phyloP scores from a whole-genome alignment of 2,113 vertebrate species.

The Phyllostomus hastatus region DNA sequence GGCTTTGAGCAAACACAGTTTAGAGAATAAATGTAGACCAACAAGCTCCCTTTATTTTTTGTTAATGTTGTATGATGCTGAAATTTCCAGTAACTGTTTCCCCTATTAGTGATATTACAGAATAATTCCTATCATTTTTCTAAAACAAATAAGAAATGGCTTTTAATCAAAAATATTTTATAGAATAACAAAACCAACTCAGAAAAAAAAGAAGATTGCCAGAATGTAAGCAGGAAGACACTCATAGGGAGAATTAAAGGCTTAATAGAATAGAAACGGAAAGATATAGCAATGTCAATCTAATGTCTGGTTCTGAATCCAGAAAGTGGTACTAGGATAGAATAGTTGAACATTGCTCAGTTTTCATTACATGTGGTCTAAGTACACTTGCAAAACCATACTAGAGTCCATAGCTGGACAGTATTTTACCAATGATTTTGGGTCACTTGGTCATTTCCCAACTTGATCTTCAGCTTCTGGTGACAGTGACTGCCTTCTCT shows the following conservation, averaged over 20 bases:
- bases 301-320: slow-evolving; percentile 39
- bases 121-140: slow-evolving; percentile 47
- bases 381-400: slow-evolving; percentile 1
- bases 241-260: slow-evolving; percentile 44
- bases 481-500: not conserved
- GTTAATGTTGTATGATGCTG: slow-evolving; percentile 14
- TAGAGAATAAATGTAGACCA: slow-evolving; percentile 23
- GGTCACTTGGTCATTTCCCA: slow-evolving; percentile 23
- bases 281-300: slow-evolving; percentile 15
- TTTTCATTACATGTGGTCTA: not conserved
- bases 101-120: slow-evolving; percentile 29
- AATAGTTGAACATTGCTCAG: slow-evolving; percentile 20
- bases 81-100: slow-evolving; percentile 28
- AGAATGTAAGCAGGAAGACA: slow-evolving; percentile 33
- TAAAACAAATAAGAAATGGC: slow-evolving; percentile 52
- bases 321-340: not conserved
- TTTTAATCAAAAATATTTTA: slow-evolving; percentile 51
- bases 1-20: not conserved
- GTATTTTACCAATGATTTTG: not conserved
- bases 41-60: slow-evolving; percentile 47
- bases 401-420: not conserved
- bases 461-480: not conserved
- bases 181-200: slow-evolving; percentile 29
- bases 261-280: slow-evolving; percentile 47
- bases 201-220: not conserved